Conservation (phyloP, 2,797 vertebrate species). For the Anniella stebbinsi region DNA sequence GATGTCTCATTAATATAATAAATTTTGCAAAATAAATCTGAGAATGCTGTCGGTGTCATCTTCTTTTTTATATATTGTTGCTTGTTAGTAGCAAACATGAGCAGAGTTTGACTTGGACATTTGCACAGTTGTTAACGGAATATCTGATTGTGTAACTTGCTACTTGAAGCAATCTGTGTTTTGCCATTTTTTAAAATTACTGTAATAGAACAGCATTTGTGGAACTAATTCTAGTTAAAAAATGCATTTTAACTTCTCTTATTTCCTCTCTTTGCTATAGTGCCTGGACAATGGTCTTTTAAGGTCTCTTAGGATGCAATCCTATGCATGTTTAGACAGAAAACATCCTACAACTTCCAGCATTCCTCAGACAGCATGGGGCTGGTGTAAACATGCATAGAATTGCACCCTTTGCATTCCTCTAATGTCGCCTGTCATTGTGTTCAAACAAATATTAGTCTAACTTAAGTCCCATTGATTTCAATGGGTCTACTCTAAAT, state of each 20-base stretch:
- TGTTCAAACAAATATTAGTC: too few species aligned
- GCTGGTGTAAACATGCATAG: too few species aligned
- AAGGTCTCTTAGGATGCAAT: too few species aligned
- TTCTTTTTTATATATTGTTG: background rate
- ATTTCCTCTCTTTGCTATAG: background rate
- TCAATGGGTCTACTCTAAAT: too few species aligned
- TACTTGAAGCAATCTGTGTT: background rate
- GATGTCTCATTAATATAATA: constrained; percentile 24
- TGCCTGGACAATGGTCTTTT: too few species aligned
- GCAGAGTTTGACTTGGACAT: background rate
- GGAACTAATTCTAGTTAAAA: background rate
- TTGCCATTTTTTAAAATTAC: background rate
- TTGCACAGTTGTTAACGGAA: background rate
- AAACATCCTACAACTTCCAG: too few species aligned
- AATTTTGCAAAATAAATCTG: constrained; percentile 19
- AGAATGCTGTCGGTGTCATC: constrained; percentile 7
- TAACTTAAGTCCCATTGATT: too few species aligned
- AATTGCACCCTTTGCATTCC: too few species aligned
- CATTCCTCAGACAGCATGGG: too few species aligned
- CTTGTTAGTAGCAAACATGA: background rate
- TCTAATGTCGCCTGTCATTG: too few species aligned
- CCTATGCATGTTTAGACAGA: too few species aligned
- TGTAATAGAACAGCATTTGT: background rate
- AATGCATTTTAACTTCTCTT: background rate
- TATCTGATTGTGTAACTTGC: background rate